Percentiles rank a stretch among this genome's conserved stretches.
Evolutionary conservation across 2,888 invertebrate species (phyloP).

Genomic region (Embidobia sp.): DNA sequence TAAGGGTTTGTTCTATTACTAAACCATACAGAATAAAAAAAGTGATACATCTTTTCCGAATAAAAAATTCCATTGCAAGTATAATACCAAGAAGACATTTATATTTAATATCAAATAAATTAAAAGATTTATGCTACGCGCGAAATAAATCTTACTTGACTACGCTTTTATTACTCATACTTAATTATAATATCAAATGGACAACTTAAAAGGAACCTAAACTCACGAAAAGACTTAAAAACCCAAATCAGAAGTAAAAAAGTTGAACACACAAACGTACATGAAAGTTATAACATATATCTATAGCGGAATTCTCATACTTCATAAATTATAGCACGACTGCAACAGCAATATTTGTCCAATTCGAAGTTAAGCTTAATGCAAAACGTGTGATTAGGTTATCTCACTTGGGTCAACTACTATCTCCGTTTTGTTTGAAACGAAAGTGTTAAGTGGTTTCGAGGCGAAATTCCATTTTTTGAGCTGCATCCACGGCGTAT

Average conservation of each 20-base stretch:
- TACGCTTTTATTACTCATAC: too few relatives aligned
- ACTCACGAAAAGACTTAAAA: too few relatives aligned
- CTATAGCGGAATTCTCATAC: conserved; percentile 26
- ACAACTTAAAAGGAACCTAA: conserved; percentile 24
- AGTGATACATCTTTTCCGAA: too few relatives aligned
- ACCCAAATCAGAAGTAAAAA: too few relatives aligned
- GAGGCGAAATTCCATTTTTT: conserved; percentile 23
- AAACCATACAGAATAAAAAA: too few relatives aligned
- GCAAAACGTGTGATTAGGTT: conserved; percentile 41
- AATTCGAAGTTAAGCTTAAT: conserved; percentile 37
- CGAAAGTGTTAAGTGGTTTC: conserved; percentile 45
- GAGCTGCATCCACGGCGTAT: neutral
- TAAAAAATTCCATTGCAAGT: too few relatives aligned
- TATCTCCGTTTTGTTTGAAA: conserved; percentile 31
- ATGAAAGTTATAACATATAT: conserved; percentile 31
- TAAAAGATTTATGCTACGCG: too few relatives aligned
- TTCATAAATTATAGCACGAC: conserved; percentile 36
- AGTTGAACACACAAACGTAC: neutral
- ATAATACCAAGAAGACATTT: too few relatives aligned
- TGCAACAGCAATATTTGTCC: conserved; percentile 37
- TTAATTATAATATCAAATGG: too few relatives aligned
- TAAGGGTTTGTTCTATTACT: too few relatives aligned
- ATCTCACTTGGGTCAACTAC: conserved; percentile 38
- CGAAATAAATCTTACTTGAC: too few relatives aligned
- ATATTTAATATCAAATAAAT: too few relatives aligned